phyloP scores from a whole-genome alignment of 2,113 vertebrate species.

The Gadus macrocephalus region DNA sequence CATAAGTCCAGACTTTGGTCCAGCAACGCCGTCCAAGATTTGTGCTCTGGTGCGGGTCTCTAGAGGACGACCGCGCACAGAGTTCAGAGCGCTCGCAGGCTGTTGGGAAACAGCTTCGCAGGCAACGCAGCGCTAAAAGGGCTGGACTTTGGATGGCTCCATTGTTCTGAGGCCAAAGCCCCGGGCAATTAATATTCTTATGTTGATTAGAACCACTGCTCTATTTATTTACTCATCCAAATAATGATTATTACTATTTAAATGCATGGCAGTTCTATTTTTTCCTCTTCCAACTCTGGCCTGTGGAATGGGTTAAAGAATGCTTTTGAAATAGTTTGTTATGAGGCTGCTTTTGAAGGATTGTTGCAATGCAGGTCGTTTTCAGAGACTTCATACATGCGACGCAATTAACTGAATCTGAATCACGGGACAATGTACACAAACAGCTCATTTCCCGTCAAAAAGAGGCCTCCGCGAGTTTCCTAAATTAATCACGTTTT shows the following conservation, averaged over 20 bases:
- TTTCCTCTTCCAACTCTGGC: background rate
- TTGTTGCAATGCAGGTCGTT: too few relatives aligned
- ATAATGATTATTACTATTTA: background rate
- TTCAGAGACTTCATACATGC: too few relatives aligned
- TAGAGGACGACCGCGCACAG: constrained; percentile 1
- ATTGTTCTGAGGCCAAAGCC: constrained; percentile 2
- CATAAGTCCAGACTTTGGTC: constrained; percentile 14
- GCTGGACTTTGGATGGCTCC: constrained; percentile 1
- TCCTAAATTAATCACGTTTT: too few relatives aligned
- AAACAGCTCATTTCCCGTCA: too few relatives aligned
- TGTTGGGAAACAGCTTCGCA: constrained; percentile 26
- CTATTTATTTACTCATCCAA: background rate
- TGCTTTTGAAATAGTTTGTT: too few relatives aligned
- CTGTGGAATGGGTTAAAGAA: background rate
- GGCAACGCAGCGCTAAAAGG: constrained; percentile 34
- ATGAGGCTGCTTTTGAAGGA: too few relatives aligned
- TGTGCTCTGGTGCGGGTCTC: constrained; percentile 18
- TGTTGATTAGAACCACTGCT: background rate
- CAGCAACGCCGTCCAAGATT: constrained; percentile 21
- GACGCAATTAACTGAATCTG: too few relatives aligned
- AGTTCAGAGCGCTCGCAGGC: constrained; percentile 24
- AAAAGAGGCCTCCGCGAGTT: too few relatives aligned
- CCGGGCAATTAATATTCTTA: constrained; percentile 16
- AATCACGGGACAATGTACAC: too few relatives aligned
- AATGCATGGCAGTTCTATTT: background rate